Evolutionary conservation across 2,888 invertebrate species (phyloP), one percentile per base, ranked within the genome.

Genomic region (Ichneumon xanthorius): DNA sequence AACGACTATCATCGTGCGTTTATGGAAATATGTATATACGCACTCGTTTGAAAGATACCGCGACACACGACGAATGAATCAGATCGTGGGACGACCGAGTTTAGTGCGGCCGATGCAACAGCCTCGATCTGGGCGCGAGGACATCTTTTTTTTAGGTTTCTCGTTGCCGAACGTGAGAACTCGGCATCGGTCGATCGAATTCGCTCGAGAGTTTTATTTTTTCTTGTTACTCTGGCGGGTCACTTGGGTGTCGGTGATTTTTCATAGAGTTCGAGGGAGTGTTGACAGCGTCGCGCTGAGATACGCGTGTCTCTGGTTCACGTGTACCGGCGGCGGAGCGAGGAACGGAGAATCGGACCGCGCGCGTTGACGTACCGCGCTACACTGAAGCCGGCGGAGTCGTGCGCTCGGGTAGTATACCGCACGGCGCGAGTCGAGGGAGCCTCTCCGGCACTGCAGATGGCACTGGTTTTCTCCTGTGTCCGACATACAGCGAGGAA

Each of bases 281-380:
- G 22, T 68, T 68, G 68, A 48, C 70, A 71, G n/a, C 50, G 26
- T 30, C 50, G 45, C 5, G 50, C 22, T 16, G 30, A 26, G 50
- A 40, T 63, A 19, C 22, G 16, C 14, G 71, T 63, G 70, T 70
- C 22, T 58, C 30, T 45, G 6, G n/a, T 33, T 75, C 80, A 80
- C 80, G 80, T 80, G 80, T 26, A 55, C 55, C 50, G 50, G 26
- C 61, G 26, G 3, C 37, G 19, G 26, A 26, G 9, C 26, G 16
- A 76, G 33, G 73, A 22, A 37, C 58, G 26, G 22, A 48, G 26
- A 73, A 84, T 16, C 84, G 86, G 87, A 76, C 85, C 89, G 83
- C 84, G 84, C 87, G 82, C 87, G 83, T 80, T 88, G 89, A 90
- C 87, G 91, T 90, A 86, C 86, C 90, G 92, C 92, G 89, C 91